Percentiles rank a stretch among this genome's conserved stretches.
phyloP scores from a whole-genome alignment of 2,888 invertebrate species.

The Heliconius ismenius region DNA sequence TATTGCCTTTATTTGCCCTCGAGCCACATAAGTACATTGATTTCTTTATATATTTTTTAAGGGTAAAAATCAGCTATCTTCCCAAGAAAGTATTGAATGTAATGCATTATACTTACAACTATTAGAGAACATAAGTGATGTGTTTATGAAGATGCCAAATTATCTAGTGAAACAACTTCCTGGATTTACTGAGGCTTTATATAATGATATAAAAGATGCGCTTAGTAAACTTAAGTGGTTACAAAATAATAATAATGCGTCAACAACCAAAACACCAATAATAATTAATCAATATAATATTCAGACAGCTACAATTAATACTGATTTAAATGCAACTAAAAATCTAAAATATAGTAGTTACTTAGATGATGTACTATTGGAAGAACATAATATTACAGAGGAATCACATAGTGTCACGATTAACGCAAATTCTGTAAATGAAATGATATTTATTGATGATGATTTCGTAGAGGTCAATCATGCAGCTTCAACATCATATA shows the following conservation, averaged over 20 bases:
- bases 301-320: background rate
- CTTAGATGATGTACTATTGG: background rate
- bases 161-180: constrained; percentile 3
- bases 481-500: background rate
- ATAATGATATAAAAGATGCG: constrained; percentile 1
- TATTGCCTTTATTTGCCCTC: background rate
- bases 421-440: background rate
- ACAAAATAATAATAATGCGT: background rate
- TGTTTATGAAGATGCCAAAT: constrained; percentile 1
- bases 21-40: too few species aligned
- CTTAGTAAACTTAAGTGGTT: background rate
- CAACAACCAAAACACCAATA: background rate
- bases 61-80: constrained; percentile 7
- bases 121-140: constrained; percentile 6
- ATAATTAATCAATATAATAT: background rate
- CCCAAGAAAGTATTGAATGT: background rate
- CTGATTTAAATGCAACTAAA: background rate
- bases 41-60: constrained; percentile 13
- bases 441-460: background rate
- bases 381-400: background rate
- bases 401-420: background rate
- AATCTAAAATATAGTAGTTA: background rate
- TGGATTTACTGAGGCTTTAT: background rate
- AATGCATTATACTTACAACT: constrained; percentile 5
- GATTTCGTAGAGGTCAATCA: background rate